Evolutionary conservation across 2,113 vertebrate species (phyloP).

Genomic region (Danio rerio): DNA sequence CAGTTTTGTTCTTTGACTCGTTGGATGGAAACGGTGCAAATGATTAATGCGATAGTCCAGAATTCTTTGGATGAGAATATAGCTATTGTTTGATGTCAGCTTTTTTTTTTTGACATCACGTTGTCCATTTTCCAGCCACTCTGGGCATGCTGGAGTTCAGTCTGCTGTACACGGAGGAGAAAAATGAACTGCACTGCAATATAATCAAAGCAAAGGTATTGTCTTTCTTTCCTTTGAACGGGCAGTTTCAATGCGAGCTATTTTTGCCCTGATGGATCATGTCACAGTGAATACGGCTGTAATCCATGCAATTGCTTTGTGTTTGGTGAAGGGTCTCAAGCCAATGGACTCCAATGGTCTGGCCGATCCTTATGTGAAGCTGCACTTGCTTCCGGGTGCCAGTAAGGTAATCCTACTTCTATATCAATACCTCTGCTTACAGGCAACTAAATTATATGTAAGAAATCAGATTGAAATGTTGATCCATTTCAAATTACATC

Average conservation of each 20-base stretch:
- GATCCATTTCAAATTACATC: background rate
- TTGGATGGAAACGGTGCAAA: too few species aligned
- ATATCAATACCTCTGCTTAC: background rate
- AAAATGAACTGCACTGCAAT: constrained; percentile 82
- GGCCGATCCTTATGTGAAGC: constrained; percentile 86
- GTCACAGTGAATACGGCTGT: background rate
- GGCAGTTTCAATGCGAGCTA: constrained; percentile 15
- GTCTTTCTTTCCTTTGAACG: constrained; percentile 11
- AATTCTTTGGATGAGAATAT: too few species aligned
- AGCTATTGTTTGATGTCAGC: background rate
- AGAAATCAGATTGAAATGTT: background rate
- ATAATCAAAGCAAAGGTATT: constrained; percentile 86
- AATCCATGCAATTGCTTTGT: background rate
- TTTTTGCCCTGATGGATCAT: constrained; percentile 33
- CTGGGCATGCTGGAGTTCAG: constrained; percentile 87
- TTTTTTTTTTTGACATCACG: background rate
- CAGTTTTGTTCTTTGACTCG: too few species aligned
- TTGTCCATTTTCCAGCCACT: constrained; percentile 71
- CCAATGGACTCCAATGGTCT: constrained; percentile 88
- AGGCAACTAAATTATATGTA: background rate
- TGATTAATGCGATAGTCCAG: too few species aligned
- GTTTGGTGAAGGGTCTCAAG: constrained; percentile 80
- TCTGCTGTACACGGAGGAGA: constrained; percentile 82
- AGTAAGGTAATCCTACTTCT: constrained; percentile 80
- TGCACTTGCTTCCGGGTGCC: constrained; percentile 87